Base-by-base conservation (phyloP, 2,888 invertebrate genomes). In the Frankliniella intonsa region DNA sequence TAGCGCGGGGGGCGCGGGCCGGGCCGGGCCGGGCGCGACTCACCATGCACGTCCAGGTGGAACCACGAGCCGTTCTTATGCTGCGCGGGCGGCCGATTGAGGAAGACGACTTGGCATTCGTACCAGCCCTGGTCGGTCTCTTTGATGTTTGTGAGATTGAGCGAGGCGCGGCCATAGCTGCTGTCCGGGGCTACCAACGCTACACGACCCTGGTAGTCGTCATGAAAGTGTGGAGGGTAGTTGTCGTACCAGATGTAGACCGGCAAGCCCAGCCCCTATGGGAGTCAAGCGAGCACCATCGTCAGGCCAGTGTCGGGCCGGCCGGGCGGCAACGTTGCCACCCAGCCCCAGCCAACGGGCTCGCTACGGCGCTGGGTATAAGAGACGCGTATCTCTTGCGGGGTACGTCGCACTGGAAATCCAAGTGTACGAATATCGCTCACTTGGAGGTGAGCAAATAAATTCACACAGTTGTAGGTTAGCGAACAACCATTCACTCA, bases 161-260 rank as follows among this genome's bases (percentile, higher is more conserved):
- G 95, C 87, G 96, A 96, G 86, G 97, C 97, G 85, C 95, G 94
- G 86, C 97, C 97, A 89, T 94, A 96, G 84, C 94, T 94, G 84
- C 95, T 95, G 90, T 95, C 95, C 85, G 94, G 93, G 84, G 95
- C 93, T 86, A 97, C 96, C 86, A 95, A 92, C 84, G 96, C 95
- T 87, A 97, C 97, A 84, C 97, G 91, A 86, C 95, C 96, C 89
- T 97, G 96, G 90, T 97, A 97, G 82, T 96, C 97, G 88, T 95
- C 95, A 86, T 95, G 97, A 89, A 96, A 95, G 92, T 97, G 98
- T 85, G 97, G 96, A 86, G 97, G 97, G 90, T 98, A 98, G 88
- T 96, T 96, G 90, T 97, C 97, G 92, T 97, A 98, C 95, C 97
- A 97, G 90, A 97, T 97, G 92, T 97, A 97, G 89, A 98, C 97